phyloP scores from a whole-genome alignment of 2,888 invertebrate genomes.

The Cetonia aurata region DNA sequence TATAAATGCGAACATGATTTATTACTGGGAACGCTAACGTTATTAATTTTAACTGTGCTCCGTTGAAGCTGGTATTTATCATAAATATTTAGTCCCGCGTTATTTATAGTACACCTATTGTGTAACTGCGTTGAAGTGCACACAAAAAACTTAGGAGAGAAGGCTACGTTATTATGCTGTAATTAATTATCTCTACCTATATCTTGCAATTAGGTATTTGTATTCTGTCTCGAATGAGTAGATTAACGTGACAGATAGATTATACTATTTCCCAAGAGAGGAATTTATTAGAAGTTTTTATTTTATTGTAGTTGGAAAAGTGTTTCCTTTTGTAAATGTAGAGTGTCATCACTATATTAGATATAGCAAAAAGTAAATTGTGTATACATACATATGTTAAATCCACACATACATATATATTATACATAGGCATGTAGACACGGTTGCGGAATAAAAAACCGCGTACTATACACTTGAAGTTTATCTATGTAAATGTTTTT shows the following conservation, averaged over 20 bases:
- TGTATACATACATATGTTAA: too few relatives aligned
- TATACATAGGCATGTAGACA: too few relatives aligned
- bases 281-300: not conserved
- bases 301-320: not conserved
- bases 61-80: slow-evolving; percentile 30
- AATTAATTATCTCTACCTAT: slow-evolving; percentile 29
- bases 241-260: slow-evolving; percentile 1
- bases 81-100: slow-evolving; percentile 28
- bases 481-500: too few relatives aligned
- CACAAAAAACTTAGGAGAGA: slow-evolving; percentile 13
- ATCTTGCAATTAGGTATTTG: slow-evolving; percentile 7
- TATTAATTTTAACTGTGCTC: slow-evolving; percentile 35
- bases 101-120: slow-evolving; percentile 27
- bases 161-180: slow-evolving; percentile 27
- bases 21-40: slow-evolving; percentile 30
- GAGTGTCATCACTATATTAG: too few relatives aligned
- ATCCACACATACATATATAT: too few relatives aligned
- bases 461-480: too few relatives aligned
- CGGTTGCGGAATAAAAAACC: too few relatives aligned
- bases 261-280: too few relatives aligned
- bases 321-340: not conserved
- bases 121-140: slow-evolving; percentile 28
- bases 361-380: too few relatives aligned
- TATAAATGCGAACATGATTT: slow-evolving; percentile 40
- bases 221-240: slow-evolving; percentile 1